A percentile compares a stretch with the other conserved stretches of the same genome.
These are phyloP conservation scores for Anisognathus igniventris DNA, from an alignment of 2,797 vertebrate genomes.

Conservation along the genomic window DNA sequence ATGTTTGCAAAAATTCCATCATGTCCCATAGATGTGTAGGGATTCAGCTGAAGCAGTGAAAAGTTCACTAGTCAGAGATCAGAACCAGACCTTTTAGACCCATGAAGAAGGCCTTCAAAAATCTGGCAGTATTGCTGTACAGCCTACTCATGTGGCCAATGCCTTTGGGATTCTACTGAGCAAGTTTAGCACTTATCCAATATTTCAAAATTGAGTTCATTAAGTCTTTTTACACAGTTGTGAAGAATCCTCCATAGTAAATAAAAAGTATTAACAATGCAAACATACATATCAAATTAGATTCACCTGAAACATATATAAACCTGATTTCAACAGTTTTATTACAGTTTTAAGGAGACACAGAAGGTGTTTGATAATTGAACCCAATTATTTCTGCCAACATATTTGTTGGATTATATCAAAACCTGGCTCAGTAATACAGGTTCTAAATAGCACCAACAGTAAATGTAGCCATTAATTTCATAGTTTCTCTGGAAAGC, in stretches of 20 bases:
- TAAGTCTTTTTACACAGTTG: background rate
- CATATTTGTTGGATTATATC: background rate
- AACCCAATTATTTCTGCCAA: background rate
- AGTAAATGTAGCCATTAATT: slow-evolving; percentile 27
- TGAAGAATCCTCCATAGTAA: background rate
- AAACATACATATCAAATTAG: background rate
- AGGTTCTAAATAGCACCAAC: background rate
- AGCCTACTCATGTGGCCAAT: background rate
- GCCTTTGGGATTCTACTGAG: background rate
- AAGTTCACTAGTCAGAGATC: background rate
- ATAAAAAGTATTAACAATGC: background rate
- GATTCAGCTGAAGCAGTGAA: background rate
- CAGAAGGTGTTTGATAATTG: background rate
- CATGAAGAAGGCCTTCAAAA: background rate
- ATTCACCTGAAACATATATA: background rate
- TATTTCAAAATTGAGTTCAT: background rate
- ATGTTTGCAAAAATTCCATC: background rate
- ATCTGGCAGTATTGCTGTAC: background rate
- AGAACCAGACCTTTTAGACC: background rate
- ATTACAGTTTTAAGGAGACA: background rate
- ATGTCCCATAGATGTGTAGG: background rate
- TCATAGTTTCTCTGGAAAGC: background rate
- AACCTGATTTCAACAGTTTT: background rate
- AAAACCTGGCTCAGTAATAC: background rate
- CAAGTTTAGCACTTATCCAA: background rate